Evolutionary conservation across 2,113 vertebrate species (phyloP), one percentile per base, ranked within the genome.

Genomic region (Blennius ocellaris): DNA sequence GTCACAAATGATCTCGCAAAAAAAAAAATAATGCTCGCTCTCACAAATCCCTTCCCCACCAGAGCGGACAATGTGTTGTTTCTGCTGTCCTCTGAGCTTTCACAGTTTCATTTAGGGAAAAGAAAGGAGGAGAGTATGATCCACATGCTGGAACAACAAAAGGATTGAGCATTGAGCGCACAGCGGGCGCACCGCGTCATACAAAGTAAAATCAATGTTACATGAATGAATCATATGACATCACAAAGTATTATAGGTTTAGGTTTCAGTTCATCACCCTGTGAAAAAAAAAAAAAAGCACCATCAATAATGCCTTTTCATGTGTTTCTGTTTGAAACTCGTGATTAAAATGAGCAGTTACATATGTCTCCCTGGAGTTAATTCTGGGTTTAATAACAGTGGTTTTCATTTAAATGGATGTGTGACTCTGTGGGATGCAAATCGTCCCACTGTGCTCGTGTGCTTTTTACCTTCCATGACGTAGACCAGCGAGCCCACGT

Each of bases 401-500:
- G 8, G 15, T 59, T 62, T 78, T 51, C 3, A 53, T 49, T 60
- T 68, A 11, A 54, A 59, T 57, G 0, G 5, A 57, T 70, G 53
- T 53, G 54, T 8, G 7, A 6, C 5, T 44, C 39, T 36, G 41
- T 30, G 37, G 11, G 6, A 37, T 61, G 8, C 9, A 11, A 2
- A 3, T 38, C 59, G 53, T 16, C 8, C 14, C 8, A 39, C 4
- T 14, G 39, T 57, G n/a, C 3, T 36, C 39, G 43, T 39, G 51
- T 72, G 66, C 7, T 8, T 66, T 81, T 82, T 96, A 99, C 97
- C 98, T 98, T 99, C 98, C 97, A 99, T 99, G 92, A 99, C 98
- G 6, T 99, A 99, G 45, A 99, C 98, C 90, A 99, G 90, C 0
- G 98, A 99, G 9, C 98, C 98, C 87, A 99, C 97, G 12, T 99